phyloP scores from a whole-genome alignment of 2,888 invertebrate genomes.

The Zootermopsis nevadensis region DNA sequence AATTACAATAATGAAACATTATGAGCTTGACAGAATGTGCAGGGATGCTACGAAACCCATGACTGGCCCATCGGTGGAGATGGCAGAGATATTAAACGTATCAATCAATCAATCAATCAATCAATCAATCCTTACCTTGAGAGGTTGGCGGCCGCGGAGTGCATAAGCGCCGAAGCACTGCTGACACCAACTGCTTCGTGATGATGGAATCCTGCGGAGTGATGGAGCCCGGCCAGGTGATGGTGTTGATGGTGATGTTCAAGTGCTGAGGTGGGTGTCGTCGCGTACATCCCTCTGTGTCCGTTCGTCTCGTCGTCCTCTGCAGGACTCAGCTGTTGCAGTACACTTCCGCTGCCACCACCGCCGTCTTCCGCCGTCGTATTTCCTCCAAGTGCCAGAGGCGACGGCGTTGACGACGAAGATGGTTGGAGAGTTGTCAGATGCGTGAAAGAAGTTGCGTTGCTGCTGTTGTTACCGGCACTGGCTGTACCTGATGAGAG shows the following conservation, averaged over 20 bases:
- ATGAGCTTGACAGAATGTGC: too few species aligned
- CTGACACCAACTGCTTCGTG: conserved; percentile 23
- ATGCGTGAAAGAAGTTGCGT: conserved; percentile 57
- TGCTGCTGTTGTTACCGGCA: not conserved
- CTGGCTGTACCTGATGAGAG: conserved; percentile 2
- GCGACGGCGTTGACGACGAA: conserved; percentile 55
- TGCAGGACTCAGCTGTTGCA: conserved; percentile 25
- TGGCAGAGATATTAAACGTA: too few species aligned
- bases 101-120: too few species aligned
- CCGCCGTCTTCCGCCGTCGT: conserved; percentile 33
- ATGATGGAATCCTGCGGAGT: conserved; percentile 32
- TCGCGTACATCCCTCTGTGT: conserved; percentile 25
- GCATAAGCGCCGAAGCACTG: conserved; percentile 30
- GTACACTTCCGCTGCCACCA: conserved; percentile 16
- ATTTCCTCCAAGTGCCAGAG: conserved; percentile 30
- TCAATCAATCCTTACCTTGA: conserved; percentile 29
- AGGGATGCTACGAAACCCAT: too few species aligned
- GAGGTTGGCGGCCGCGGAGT: conserved; percentile 6
- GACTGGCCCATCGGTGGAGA: too few species aligned
- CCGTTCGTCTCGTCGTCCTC: not conserved
- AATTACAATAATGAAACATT: too few species aligned
- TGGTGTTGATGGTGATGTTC: conserved; percentile 9
- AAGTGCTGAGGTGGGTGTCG: not conserved
- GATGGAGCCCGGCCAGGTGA: conserved; percentile 4
- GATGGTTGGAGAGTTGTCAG: conserved; percentile 60